Conservation (phyloP, 2,888 invertebrate species). For the Thereva unica region DNA sequence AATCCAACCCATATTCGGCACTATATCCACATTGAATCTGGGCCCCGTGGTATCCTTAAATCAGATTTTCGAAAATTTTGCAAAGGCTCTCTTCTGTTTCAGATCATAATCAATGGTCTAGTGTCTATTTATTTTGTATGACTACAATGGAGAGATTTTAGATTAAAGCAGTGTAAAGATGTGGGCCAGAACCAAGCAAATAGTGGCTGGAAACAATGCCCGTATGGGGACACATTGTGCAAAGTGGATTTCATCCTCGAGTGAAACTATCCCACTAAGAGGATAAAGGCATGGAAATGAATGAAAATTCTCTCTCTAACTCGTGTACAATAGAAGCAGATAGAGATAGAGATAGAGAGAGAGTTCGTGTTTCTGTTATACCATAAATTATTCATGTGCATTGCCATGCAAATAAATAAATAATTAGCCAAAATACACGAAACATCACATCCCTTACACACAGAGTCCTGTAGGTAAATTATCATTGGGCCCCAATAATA, state of each 20-base stretch:
- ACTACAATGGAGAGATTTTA: background rate
- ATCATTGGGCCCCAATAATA: too few species aligned
- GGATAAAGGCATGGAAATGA: slow-evolving; percentile 7
- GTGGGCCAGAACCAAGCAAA: background rate
- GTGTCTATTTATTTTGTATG: too few species aligned
- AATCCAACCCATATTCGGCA: too few species aligned
- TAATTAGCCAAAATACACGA: slow-evolving; percentile 13
- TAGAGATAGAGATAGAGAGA: background rate
- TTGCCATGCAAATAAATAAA: slow-evolving; percentile 19
- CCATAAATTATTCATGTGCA: slow-evolving; percentile 25
- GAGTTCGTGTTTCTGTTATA: slow-evolving; percentile 2
- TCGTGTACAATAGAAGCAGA: background rate
- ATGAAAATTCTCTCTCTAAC: background rate
- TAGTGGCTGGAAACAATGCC: background rate
- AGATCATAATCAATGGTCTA: too few species aligned
- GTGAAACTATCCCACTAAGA: background rate
- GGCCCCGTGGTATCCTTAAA: too few species aligned
- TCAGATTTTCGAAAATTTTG: too few species aligned
- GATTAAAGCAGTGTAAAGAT: background rate
- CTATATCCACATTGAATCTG: too few species aligned
- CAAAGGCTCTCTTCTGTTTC: too few species aligned
- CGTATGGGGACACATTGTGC: background rate
- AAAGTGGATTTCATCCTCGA: slow-evolving; percentile 3
- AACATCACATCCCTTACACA: background rate
- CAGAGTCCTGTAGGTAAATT: background rate